Evolutionary conservation across 92 coral and sea anemone genomes (phyloP).

Genomic region (Palythoa caribaeorum): DNA sequence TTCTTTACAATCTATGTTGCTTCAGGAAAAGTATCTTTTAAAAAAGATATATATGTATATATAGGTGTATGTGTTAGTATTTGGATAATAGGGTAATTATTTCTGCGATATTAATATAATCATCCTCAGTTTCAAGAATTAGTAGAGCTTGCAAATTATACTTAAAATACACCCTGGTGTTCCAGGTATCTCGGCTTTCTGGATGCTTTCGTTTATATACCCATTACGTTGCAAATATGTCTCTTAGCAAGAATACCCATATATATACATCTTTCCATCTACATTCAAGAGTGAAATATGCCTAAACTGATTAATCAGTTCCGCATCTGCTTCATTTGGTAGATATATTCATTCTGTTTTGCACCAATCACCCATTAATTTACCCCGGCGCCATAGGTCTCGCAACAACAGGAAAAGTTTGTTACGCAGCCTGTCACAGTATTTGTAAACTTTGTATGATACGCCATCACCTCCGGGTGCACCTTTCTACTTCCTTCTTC

Average conservation of each 20-base stretch:
- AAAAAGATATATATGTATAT: no score
- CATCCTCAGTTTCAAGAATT: no score
- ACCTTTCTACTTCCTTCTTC: constrained; percentile 10
- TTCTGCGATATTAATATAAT: no score
- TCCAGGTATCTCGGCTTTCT: constrained; percentile 41
- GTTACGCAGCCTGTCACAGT: neutral
- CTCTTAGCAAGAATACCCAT: constrained; percentile 16
- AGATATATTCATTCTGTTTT: neutral
- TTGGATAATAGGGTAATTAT: no score
- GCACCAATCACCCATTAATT: neutral
- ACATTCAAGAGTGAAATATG: constrained; percentile 18
- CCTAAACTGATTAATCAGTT: constrained; percentile 20
- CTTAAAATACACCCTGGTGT: constrained; percentile 2
- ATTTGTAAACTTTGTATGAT: constrained; percentile 18
- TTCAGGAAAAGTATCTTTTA: no score
- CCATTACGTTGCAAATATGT: constrained; percentile 28
- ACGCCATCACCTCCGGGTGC: constrained; percentile 17
- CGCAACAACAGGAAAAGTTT: neutral
- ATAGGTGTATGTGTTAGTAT: no score
- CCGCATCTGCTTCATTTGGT: constrained; percentile 17
- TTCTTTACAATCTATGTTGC: no score
- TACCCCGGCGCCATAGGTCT: neutral
- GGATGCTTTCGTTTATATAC: constrained; percentile 11
- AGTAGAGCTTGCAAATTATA: no score
- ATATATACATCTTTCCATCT: constrained; percentile 33